Percentiles rank a stretch among this genome's conserved stretches.
Evolutionary conservation across 2,888 invertebrate species (phyloP).

Genomic region (Empis livida): DNA sequence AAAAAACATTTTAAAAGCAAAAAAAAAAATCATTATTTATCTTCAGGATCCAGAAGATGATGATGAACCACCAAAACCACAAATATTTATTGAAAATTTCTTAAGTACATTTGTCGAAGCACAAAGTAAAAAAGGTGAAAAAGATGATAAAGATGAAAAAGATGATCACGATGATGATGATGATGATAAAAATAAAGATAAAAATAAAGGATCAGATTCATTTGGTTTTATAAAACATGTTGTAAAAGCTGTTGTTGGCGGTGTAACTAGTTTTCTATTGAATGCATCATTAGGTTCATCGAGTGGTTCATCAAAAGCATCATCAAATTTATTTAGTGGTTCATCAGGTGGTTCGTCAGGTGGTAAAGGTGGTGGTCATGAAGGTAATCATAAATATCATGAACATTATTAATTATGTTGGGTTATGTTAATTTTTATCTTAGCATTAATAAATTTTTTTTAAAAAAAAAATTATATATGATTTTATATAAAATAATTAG

Average conservation of each 20-base stretch:
- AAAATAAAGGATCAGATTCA: conserved; percentile 23
- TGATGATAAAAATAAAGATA: neutral
- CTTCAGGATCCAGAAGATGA: conserved; percentile 34
- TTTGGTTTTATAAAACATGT: conserved; percentile 30
- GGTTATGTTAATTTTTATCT: too few relatives aligned
- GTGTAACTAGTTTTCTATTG: conserved; percentile 25
- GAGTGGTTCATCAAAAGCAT: conserved; percentile 29
- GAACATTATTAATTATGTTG: neutral
- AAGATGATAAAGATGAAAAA: neutral
- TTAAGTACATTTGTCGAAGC: conserved; percentile 25
- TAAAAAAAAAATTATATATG: too few relatives aligned
- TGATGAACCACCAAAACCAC: conserved; percentile 27
- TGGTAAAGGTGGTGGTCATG: neutral
- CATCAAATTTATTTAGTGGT: conserved; percentile 19
- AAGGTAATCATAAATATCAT: neutral
- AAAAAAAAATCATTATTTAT: neutral
- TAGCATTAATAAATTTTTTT: too few relatives aligned
- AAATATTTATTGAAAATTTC: conserved; percentile 26
- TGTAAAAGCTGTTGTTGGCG: conserved; percentile 28
- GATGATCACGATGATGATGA: conserved; percentile 13
- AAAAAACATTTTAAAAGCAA: too few relatives aligned
- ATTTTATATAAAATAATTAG: too few relatives aligned
- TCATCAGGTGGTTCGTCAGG: conserved; percentile 17
- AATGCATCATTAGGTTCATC: conserved; percentile 31
- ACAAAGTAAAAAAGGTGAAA: conserved; percentile 14